A percentile compares a stretch with the other conserved stretches of the same genome.
phyloP scores from a whole-genome alignment of 2,113 vertebrate genomes.

The Myxocyprinus asiaticus region DNA sequence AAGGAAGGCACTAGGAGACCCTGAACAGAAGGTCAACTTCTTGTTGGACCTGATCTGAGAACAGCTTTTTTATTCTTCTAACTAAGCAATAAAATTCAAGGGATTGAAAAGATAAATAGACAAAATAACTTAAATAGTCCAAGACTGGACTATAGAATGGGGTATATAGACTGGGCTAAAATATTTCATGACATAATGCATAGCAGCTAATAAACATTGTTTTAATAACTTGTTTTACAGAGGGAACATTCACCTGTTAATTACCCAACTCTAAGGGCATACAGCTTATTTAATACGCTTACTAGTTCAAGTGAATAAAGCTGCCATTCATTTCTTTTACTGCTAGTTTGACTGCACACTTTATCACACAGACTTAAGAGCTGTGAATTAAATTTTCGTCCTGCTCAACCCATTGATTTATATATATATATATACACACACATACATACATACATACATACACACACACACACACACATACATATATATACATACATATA shows the following conservation, averaged over 20 bases:
- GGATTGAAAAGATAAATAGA: background rate
- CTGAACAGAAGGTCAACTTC: constrained; percentile 12
- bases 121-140: too few species aligned
- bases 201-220: constrained; percentile 18
- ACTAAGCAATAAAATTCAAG: background rate
- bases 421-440: too few species aligned
- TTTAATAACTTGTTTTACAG: constrained; percentile 14
- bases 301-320: background rate
- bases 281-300: background rate
- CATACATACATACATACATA: too few species aligned
- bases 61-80: background rate
- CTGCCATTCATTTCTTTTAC: constrained; percentile 6
- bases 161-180: too few species aligned
- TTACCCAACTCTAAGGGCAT: background rate
- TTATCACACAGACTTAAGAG: too few species aligned
- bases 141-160: background rate
- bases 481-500: too few species aligned
- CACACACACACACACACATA: too few species aligned
- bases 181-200: background rate
- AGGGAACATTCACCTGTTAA: constrained; percentile 28
- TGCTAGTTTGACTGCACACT: background rate
- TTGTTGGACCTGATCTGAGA: constrained; percentile 14
- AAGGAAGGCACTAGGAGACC: constrained; percentile 26
- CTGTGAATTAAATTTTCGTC: background rate
- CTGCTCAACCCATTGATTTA: background rate